Conservation (phyloP, 2,888 invertebrate species). For the Pegoplata infirma region DNA sequence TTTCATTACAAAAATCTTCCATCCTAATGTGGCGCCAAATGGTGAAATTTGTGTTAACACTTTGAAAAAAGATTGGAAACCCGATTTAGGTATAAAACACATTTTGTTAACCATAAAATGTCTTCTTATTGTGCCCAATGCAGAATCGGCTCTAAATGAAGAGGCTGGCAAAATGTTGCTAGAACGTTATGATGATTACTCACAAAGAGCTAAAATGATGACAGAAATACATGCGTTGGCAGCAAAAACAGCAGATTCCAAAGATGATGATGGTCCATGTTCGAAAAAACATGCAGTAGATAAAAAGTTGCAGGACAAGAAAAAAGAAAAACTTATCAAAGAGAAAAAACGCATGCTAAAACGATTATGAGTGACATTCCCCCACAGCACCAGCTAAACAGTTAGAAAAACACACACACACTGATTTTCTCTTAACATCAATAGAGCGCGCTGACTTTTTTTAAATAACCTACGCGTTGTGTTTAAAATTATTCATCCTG, state of each 20-base stretch:
- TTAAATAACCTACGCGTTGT: slow-evolving; percentile 54
- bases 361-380: slow-evolving; percentile 84
- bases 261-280: slow-evolving; percentile 83
- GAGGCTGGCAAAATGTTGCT: slow-evolving; percentile 96
- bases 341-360: slow-evolving; percentile 92
- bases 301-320: slow-evolving; percentile 86
- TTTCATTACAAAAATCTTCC: slow-evolving; percentile 97
- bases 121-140: slow-evolving; percentile 97
- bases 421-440: background rate
- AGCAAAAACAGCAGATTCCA: slow-evolving; percentile 77
- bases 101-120: slow-evolving; percentile 95
- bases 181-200: slow-evolving; percentile 96
- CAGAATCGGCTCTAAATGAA: slow-evolving; percentile 97
- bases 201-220: slow-evolving; percentile 91
- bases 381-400: slow-evolving; percentile 12
- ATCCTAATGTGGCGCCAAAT: slow-evolving; percentile 95
- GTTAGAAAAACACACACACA: slow-evolving; percentile 2
- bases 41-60: slow-evolving; percentile 99
- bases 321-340: slow-evolving; percentile 84
- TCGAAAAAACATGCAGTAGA: slow-evolving; percentile 93
- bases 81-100: slow-evolving; percentile 96
- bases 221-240: slow-evolving; percentile 92
- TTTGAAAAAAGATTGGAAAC: slow-evolving; percentile 96
- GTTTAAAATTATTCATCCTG: slow-evolving; percentile 40
- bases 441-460: slow-evolving; percentile 56